Evolutionary conservation across 35 echinoderm and acorn worm genomes (phyloP).

Genomic region (Heliocidaris tuberculata): DNA sequence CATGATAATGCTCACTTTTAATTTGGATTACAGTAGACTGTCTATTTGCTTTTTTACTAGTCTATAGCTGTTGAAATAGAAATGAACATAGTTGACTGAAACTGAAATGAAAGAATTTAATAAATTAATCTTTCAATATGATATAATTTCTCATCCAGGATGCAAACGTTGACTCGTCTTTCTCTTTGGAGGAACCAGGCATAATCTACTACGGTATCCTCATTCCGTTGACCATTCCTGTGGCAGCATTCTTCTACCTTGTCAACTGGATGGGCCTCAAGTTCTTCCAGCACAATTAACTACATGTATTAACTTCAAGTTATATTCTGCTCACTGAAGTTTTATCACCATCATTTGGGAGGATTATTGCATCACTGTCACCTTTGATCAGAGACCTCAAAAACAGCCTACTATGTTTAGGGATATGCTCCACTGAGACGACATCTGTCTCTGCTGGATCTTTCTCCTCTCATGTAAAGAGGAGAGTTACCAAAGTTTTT

Average conservation of each 20-base stretch:
- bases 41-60: too few species aligned
- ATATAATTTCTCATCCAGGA: not conserved
- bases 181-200: not conserved
- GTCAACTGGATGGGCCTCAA: slow-evolving; percentile 78
- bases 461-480: too few species aligned
- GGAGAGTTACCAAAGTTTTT: too few species aligned
- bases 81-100: too few species aligned
- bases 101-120: too few species aligned
- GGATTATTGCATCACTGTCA: not conserved
- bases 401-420: too few species aligned
- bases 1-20: too few species aligned
- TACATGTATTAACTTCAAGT: not conserved
- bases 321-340: not conserved
- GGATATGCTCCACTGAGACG: too few species aligned
- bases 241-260: slow-evolving; percentile 59
- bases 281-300: slow-evolving; percentile 68
- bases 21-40: too few species aligned
- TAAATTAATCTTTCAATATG: not conserved
- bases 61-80: too few species aligned
- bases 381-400: too few species aligned
- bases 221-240: slow-evolving; percentile 56
- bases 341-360: not conserved
- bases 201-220: slow-evolving; percentile 50
- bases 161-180: not conserved
- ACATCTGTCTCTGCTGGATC: too few species aligned